Evolutionary conservation across 2,888 invertebrate genomes (phyloP), one percentile per base, ranked within the genome.

Genomic region (Phymatocera aterrima): DNA sequence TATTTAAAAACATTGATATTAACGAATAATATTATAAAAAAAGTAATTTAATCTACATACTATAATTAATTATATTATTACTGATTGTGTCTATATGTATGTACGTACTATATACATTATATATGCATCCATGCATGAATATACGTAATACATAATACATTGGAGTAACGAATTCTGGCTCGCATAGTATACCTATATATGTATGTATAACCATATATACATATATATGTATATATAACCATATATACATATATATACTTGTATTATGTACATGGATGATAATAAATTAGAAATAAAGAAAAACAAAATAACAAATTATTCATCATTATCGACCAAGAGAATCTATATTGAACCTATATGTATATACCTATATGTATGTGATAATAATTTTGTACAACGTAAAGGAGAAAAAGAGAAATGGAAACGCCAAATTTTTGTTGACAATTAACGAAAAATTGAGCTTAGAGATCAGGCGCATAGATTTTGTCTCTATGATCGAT

Each of bases 21-120:
- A 51, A 51, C 3, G 24, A 28, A 24, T 15, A 43, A n/a, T n/a
- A n/a, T n/a, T n/a, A n/a, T 12, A 12, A 31, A 51, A 34, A 10
- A 70, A 18, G n/a, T 31, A 72, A 51, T 46, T 21, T 5, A 24
- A 70, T 3, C 10, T 68, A 72, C 18, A 48, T 34, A 6, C 60
- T 34, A 40, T 34, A 64, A 0, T 28, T 5, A 8, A 12, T 2
- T 28, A 60, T n/a, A n/a, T n/a, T n/a, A n/a, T n/a, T n/a, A n/a
- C 61, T 37, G 61, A 61, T 24, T n/a, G 68, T 43, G 68, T 68
- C 68, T 68, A 2, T 21, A 46, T 46, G 68, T 68, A 68, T 51
- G n/a, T n/a, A 18, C 18, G 51, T 51, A 48, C n/a, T n/a, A 4
- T 48, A 21, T 21, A 51, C n/a, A n/a, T n/a, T n/a, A n/a, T n/a